Base-by-base conservation (phyloP, 2,113 vertebrate genomes). In the Motacilla alba region DNA sequence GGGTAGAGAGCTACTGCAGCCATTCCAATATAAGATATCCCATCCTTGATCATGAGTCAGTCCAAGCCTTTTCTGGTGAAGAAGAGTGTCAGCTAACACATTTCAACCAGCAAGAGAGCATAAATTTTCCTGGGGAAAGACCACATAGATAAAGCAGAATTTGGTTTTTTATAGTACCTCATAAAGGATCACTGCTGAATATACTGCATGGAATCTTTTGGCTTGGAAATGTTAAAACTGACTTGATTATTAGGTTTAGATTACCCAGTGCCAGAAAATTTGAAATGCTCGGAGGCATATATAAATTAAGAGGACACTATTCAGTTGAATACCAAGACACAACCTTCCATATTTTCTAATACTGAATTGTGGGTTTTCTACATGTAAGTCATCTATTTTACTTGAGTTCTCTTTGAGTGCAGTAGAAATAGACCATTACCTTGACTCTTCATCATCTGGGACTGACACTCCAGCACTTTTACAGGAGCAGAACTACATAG, bases 81-180 rank as follows among this genome's bases (percentile, higher is more conserved):
- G 68, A 92, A 91, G 87, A 79, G 87, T 95, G 94, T 84, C 94
- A 96, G 91, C 84, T 95, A 95, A 95, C 94, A 97, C 93, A 95
- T 93, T 94, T 95, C 67, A 95, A 83, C 13, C 70, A 95, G 74
- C 46, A 94, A 82, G 81, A 89, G 75, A 96, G 50, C 89, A 95
- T 94, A 95, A 62, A 94, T 97, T 95, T 95, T 93, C 87, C 80
- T 70, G 35, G 95, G 75, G 67, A 96, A 94, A 91, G 94, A 93
- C 87, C 93, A 92, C 77, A 76, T 1, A 72, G 87, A 91, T 89
- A 89, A 93, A 95, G 83, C 50, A 69, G 81, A 82, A 87, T 91
- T 90, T 91, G 78, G 37, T 37, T 94, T 96, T 96, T 91, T 93
- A 94, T 91, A 96, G 89, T 87, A 62, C 19, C 27, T 93, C 74